Evolutionary conservation across 2,797 vertebrate genomes (phyloP).

Genomic region (Enteromius argenteus): DNA sequence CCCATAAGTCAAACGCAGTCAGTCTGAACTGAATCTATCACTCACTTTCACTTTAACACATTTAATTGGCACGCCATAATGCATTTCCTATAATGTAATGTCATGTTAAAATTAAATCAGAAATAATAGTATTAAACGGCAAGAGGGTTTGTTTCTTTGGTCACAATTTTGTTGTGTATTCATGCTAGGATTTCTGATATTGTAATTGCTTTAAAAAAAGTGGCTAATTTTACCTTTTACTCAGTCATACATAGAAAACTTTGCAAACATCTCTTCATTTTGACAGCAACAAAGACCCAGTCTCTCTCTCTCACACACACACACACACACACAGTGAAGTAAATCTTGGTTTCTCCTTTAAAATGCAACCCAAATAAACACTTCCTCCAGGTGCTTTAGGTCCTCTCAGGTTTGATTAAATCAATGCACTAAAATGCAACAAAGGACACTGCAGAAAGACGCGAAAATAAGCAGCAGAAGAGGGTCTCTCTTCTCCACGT

Average conservation of each 20-base stretch:
- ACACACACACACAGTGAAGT: neutral
- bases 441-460: slow-evolving; percentile 3
- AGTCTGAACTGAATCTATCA: neutral
- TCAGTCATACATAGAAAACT: neutral
- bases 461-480: neutral
- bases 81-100: neutral
- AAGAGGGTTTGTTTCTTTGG: neutral
- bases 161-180: neutral
- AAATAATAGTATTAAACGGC: neutral
- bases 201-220: neutral
- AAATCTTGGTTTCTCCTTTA: neutral
- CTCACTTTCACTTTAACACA: neutral
- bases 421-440: neutral
- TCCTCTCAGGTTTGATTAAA: slow-evolving; percentile 2
- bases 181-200: neutral
- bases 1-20: neutral
- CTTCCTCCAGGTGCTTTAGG: neutral
- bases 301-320: neutral
- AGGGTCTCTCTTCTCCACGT: slow-evolving; percentile 18
- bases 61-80: neutral
- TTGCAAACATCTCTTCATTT: neutral
- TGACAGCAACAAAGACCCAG: neutral
- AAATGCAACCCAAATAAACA: slow-evolving; percentile 6
- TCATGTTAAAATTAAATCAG: neutral
- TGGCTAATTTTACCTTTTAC: neutral